Evolutionary conservation across 2,797 vertebrate species (phyloP).

Genomic region (Aplochiton taeniatus): DNA sequence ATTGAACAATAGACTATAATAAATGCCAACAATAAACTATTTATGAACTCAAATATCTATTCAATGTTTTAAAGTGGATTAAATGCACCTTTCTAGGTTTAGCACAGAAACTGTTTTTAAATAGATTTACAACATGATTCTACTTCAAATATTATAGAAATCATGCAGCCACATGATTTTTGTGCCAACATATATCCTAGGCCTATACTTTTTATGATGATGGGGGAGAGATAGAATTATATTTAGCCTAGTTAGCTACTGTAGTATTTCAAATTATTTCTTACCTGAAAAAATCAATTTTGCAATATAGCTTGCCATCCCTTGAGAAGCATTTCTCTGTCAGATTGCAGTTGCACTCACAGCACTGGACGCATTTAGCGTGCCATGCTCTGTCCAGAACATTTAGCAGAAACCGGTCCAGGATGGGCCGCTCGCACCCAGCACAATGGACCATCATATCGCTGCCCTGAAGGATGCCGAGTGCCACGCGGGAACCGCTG

Average conservation of each 20-base stretch:
- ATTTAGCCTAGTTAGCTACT: conserved; percentile 2
- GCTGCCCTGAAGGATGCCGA: conserved; percentile 70
- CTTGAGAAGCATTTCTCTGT: conserved; percentile 97
- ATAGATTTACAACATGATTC: too few relatives aligned
- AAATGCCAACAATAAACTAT: too few relatives aligned
- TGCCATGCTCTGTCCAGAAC: conserved; percentile 98
- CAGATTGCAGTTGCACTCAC: conserved; percentile 95
- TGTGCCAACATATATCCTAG: too few relatives aligned
- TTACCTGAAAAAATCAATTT: conserved; percentile 98
- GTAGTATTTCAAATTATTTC: conserved; percentile 26
- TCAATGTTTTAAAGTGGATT: too few relatives aligned
- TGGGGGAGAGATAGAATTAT: background rate
- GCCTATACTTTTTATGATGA: too few relatives aligned
- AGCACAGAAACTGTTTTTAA: too few relatives aligned
- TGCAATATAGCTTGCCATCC: conserved; percentile 98
- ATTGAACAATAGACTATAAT: too few relatives aligned
- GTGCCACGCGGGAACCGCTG: conserved; percentile 72
- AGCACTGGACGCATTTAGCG: conserved; percentile 96
- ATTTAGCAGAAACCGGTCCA: conserved; percentile 97
- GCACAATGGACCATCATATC: conserved; percentile 96
- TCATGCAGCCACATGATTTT: too few relatives aligned
- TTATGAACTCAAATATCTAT: too few relatives aligned
- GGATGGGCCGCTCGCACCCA: conserved; percentile 96
- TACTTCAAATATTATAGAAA: too few relatives aligned
- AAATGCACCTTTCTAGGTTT: too few relatives aligned